Conservation (phyloP, 2,888 invertebrate genomes). For the Tinea pellionella region DNA sequence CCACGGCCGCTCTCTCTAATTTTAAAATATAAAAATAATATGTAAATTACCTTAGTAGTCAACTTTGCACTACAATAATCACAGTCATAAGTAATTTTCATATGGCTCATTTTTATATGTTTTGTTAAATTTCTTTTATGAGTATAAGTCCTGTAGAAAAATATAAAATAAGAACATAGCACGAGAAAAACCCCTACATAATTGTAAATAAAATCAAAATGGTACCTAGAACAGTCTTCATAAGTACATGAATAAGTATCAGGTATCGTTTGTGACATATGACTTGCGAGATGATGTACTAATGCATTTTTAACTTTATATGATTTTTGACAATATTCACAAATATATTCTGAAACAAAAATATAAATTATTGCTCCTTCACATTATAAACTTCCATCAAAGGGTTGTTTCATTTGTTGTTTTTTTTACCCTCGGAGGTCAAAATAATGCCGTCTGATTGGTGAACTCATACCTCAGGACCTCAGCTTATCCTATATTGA, state of each 20-base stretch:
- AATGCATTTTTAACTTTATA: slow-evolving; percentile 46
- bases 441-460: not conserved
- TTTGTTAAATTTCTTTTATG: slow-evolving; percentile 66
- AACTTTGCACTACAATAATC: slow-evolving; percentile 39
- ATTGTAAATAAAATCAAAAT: not conserved
- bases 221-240: slow-evolving; percentile 43
- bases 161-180: not conserved
- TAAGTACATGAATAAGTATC: slow-evolving; percentile 39
- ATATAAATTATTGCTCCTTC: too few relatives aligned
- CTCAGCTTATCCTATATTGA: not conserved
- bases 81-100: slow-evolving; percentile 56
- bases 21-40: not conserved
- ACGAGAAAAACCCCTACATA: not conserved
- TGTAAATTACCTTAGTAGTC: slow-evolving; percentile 39
- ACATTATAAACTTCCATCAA: too few relatives aligned
- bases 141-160: slow-evolving; percentile 54
- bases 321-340: slow-evolving; percentile 45
- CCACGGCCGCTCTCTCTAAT: too few relatives aligned
- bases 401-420: too few relatives aligned
- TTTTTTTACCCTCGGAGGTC: too few relatives aligned
- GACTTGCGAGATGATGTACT: slow-evolving; percentile 43
- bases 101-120: slow-evolving; percentile 64
- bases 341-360: slow-evolving; percentile 42
- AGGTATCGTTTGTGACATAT: slow-evolving; percentile 21
- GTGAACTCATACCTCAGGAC: too few relatives aligned